These are phyloP conservation scores for Lepidurus couesii DNA, from an alignment of 1,140 invertebrate genomes.

Conservation along the genomic window DNA sequence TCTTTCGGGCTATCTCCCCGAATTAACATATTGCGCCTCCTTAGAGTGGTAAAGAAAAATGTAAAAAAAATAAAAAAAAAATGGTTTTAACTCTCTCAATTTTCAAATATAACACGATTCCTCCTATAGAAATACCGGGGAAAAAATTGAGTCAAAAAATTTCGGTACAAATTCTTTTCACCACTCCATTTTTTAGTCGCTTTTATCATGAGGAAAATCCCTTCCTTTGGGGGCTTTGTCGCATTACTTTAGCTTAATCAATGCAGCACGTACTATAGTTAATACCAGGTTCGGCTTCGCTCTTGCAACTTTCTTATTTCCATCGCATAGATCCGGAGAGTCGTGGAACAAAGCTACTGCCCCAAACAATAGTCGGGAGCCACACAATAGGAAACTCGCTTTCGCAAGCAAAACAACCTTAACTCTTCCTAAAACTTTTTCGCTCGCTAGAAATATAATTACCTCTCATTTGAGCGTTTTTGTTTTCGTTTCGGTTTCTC, in stretches of 20 bases:
- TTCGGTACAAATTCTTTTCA: too few species aligned
- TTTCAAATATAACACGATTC: background rate
- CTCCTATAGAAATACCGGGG: background rate
- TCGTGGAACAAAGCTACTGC: background rate
- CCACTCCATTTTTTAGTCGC: background rate
- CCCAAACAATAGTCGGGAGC: background rate
- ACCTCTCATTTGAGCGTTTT: background rate
- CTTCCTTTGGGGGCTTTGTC: background rate
- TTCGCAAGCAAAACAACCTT: background rate
- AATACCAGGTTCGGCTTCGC: background rate
- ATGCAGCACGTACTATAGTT: constrained; percentile 9
- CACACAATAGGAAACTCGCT: background rate
- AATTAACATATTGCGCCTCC: background rate
- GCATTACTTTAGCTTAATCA: background rate
- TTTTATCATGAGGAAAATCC: background rate
- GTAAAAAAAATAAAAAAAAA: background rate
- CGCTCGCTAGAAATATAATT: background rate
- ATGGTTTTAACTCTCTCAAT: background rate
- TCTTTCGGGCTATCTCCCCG: background rate
- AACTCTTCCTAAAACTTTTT: background rate
- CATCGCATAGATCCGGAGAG: background rate
- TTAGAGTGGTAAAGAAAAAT: background rate
- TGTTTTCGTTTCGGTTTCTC: too few species aligned
- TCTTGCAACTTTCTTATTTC: background rate
- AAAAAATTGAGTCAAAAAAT: too few species aligned